Evolutionary conservation across 2,888 invertebrate genomes (phyloP).

Genomic region (Panzeria rudis): DNA sequence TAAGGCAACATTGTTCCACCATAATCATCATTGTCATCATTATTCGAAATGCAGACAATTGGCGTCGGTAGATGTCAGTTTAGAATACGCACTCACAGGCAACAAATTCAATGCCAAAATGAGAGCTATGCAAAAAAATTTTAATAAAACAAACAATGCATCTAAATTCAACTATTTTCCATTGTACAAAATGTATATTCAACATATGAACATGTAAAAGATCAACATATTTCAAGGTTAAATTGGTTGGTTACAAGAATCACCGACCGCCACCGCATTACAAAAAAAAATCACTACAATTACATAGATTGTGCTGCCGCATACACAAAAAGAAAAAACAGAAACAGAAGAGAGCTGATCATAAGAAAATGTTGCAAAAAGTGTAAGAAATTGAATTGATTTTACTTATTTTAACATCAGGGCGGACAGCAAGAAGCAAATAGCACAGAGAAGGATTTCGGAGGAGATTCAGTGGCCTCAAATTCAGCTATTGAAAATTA

Average conservation of each 20-base stretch:
- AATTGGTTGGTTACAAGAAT: slow-evolving; percentile 75
- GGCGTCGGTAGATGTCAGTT: slow-evolving; percentile 68
- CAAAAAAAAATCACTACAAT: slow-evolving; percentile 44
- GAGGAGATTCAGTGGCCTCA: background rate
- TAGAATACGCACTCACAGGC: slow-evolving; percentile 59
- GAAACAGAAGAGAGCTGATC: slow-evolving; percentile 2
- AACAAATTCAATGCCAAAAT: background rate
- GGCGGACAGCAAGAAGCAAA: slow-evolving; percentile 41
- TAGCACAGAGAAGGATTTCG: slow-evolving; percentile 8
- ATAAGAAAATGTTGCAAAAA: slow-evolving; percentile 55
- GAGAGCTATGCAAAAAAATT: slow-evolving; percentile 35
- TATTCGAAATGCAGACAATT: slow-evolving; percentile 63
- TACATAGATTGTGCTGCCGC: slow-evolving; percentile 43
- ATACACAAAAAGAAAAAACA: background rate
- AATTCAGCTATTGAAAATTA: too few species aligned
- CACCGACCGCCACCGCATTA: slow-evolving; percentile 70
- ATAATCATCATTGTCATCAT: slow-evolving; percentile 57
- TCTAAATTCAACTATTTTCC: slow-evolving; percentile 58
- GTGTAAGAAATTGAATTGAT: slow-evolving; percentile 63
- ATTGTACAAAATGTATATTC: slow-evolving; percentile 45
- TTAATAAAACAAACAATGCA: slow-evolving; percentile 71
- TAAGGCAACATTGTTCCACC: slow-evolving; percentile 46
- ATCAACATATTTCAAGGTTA: slow-evolving; percentile 75
- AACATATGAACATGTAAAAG: slow-evolving; percentile 64
- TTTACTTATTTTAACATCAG: slow-evolving; percentile 57